Evolutionary conservation across 2,113 vertebrate genomes (phyloP), one percentile per base, ranked within the genome.

Genomic region (Sula dactylatra): DNA sequence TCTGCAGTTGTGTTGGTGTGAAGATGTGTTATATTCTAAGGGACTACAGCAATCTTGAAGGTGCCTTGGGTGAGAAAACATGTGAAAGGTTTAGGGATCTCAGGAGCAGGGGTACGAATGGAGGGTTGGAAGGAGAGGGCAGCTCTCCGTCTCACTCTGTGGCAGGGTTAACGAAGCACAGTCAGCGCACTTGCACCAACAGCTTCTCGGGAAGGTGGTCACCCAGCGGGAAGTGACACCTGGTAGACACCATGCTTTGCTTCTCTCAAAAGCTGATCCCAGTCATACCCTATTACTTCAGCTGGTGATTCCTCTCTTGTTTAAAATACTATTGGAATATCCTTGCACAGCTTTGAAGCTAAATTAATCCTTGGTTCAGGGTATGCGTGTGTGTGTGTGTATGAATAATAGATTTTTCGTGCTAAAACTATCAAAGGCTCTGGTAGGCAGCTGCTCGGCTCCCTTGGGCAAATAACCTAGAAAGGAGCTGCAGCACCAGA

Each of bases 361-460:
- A 26, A 76, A 72, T 91, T 56, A 95, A 94, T 96, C 93, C 87
- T 65, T 10, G 15, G 70, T 61, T 61, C 61, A 8, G 24, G 13
- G 14, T 1, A 45, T 2, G n/a, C n/a, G 9, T 65, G 16, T 1
- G 50, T 4, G 42, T 34, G 80, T 34, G 62, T 44, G 16, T 52
- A 71, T 87, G 84, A 96, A 96, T 93, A 93, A 96, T 38, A 71
- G 88, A 81, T 94, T 82, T 70, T 14, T 67, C 12, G 2, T 90
- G 90, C 90, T 94, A 62, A 90, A 94, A 32, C 90, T 83, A 77
- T 59, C 94, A 92, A 85, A 95, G 74, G 78, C 87, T 86, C 78
- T 58, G 27, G 74, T 85, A 93, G 84, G 82, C 96, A 95, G 92
- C 90, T 94, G 93, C 90, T 94, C 10, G 0, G 29, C 58, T 94